phyloP scores from a whole-genome alignment of 2,797 vertebrate species.

The Orientallactaga sibirica region DNA sequence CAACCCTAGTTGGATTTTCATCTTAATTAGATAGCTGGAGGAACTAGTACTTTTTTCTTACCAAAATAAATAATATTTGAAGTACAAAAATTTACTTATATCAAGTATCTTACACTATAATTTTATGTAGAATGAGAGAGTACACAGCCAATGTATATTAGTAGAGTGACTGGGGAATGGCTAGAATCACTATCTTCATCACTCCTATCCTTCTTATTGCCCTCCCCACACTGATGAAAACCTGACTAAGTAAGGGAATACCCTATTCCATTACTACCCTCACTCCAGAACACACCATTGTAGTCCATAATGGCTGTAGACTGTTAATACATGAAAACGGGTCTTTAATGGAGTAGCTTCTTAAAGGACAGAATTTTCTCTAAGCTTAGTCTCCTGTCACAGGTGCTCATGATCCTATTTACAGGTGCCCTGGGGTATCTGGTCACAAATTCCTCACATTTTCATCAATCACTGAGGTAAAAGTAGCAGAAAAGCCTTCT shows the following conservation, averaged over 20 bases:
- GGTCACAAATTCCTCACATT: constrained; percentile 46
- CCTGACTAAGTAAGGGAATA: background rate
- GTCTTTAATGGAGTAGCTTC: background rate
- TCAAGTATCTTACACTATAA: background rate
- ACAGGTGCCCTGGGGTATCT: constrained; percentile 26
- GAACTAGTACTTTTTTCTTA: background rate
- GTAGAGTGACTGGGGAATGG: background rate
- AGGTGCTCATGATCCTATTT: constrained; percentile 38
- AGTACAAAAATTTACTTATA: background rate
- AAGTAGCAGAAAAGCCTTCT: constrained; percentile 44
- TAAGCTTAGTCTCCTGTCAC: background rate
- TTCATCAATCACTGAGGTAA: constrained; percentile 61
- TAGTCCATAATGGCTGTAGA: background rate
- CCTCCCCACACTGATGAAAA: background rate
- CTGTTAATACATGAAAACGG: background rate
- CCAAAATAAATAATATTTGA: background rate
- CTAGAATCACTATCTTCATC: constrained; percentile 5
- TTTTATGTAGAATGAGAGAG: background rate
- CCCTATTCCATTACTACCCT: background rate
- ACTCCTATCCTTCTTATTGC: background rate
- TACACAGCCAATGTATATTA: background rate
- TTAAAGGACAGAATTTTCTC: background rate
- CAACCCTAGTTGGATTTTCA: background rate
- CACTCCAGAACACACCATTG: background rate
- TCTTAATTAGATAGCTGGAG: background rate